phyloP scores from a whole-genome alignment of 2,888 invertebrate species.

The Archips xylosteana region DNA sequence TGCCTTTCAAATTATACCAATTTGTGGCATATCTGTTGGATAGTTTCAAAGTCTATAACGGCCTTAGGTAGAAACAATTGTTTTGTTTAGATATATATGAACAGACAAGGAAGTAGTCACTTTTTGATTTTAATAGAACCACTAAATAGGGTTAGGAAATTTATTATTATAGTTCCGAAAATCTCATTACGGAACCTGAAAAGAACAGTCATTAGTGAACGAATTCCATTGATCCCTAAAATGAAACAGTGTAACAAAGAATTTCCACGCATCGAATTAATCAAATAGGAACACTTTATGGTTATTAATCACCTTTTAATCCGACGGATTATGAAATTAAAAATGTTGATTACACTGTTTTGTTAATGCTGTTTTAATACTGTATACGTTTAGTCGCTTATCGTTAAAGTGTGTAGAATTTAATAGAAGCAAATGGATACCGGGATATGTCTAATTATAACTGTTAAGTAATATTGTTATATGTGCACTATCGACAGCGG shows the following conservation, averaged over 20 bases:
- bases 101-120: background rate
- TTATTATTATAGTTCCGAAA: background rate
- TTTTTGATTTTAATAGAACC: background rate
- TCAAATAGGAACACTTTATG: conserved; percentile 38
- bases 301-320: conserved; percentile 43
- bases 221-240: conserved; percentile 6
- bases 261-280: conserved; percentile 15
- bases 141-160: background rate
- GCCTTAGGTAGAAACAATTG: no score
- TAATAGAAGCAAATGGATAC: conserved; percentile 1
- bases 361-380: conserved; percentile 11
- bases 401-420: conserved; percentile 5
- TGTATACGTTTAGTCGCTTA: conserved; percentile 13
- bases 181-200: conserved; percentile 4
- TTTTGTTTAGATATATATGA: background rate
- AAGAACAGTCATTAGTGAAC: conserved; percentile 1
- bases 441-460: background rate
- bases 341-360: conserved; percentile 12
- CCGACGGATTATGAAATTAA: conserved; percentile 28
- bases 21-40: no score
- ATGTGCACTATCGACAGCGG: background rate
- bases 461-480: background rate
- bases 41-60: no score
- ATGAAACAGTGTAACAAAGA: background rate
- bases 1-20: no score